Conservation (phyloP, 1,140 invertebrate species). For the Drosophila bipectinata region DNA sequence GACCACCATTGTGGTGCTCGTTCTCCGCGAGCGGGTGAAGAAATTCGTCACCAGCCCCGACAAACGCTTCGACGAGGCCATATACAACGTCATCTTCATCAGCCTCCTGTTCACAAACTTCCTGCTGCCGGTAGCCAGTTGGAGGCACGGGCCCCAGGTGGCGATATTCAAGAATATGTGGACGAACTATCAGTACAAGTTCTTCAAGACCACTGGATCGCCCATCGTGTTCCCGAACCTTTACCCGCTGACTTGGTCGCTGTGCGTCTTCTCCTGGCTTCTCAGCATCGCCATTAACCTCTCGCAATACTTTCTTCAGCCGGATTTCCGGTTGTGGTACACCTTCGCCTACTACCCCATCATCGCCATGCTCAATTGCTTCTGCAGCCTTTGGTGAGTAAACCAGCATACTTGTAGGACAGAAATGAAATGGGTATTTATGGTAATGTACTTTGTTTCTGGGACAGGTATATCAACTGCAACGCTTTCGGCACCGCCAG, state of each 20-base stretch:
- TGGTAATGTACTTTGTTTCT: too few relatives aligned
- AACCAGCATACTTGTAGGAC: too few relatives aligned
- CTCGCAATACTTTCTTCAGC: constrained; percentile 88
- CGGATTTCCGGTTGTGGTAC: constrained; percentile 88
- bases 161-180: constrained; percentile 90
- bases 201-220: constrained; percentile 87
- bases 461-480: constrained; percentile 85
- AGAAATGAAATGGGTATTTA: too few relatives aligned
- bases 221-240: constrained; percentile 87
- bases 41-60: constrained; percentile 86
- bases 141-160: constrained; percentile 87
- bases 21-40: constrained; percentile 85
- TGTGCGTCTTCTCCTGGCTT: constrained; percentile 87
- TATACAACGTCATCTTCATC: constrained; percentile 89
- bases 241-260: constrained; percentile 86
- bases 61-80: constrained; percentile 88
- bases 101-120: constrained; percentile 89
- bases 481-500: constrained; percentile 88
- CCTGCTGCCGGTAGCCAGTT: constrained; percentile 87
- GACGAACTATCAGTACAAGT: constrained; percentile 89
- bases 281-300: constrained; percentile 87
- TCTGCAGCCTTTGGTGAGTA: constrained; percentile 86
- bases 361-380: constrained; percentile 88
- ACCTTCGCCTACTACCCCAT: constrained; percentile 89
- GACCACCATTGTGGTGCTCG: constrained; percentile 85